Conservation (phyloP, 1,140 invertebrate species). For the Bemisia tabaci region DNA sequence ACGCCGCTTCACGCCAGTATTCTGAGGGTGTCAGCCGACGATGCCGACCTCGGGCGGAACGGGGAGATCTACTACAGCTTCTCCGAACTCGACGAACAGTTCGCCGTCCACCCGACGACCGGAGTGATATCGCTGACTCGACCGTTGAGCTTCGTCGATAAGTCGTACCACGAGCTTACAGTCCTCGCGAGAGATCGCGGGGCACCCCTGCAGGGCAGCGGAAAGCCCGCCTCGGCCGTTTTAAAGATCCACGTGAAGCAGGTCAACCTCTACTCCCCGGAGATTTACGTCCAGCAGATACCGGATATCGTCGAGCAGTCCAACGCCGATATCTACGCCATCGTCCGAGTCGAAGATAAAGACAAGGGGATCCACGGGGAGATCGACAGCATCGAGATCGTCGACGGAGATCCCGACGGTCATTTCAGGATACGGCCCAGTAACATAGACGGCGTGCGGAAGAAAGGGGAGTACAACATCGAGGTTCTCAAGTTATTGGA, state of each 20-base stretch:
- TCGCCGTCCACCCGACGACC: constrained; percentile 82
- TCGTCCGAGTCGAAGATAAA: constrained; percentile 65
- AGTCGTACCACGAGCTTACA: constrained; percentile 52
- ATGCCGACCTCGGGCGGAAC: constrained; percentile 86
- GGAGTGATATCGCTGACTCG: constrained; percentile 76
- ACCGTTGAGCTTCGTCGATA: constrained; percentile 50
- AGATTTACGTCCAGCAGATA: constrained; percentile 62
- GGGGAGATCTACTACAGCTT: constrained; percentile 95
- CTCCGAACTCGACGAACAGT: constrained; percentile 65
- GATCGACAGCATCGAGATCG: constrained; percentile 69
- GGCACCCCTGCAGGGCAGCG: constrained; percentile 41
- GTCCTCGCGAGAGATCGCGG: constrained; percentile 76
- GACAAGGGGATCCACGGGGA: constrained; percentile 73
- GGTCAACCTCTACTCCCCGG: constrained; percentile 75
- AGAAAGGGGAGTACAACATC: constrained; percentile 55
- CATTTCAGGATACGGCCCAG: constrained; percentile 61
- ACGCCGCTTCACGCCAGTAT: constrained; percentile 66
- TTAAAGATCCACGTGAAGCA: constrained; percentile 64
- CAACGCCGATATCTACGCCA: constrained; percentile 75
- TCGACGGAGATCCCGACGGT: constrained; percentile 73
- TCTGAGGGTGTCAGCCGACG: constrained; percentile 66
- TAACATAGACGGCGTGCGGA: constrained; percentile 24
- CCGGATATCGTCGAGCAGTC: constrained; percentile 72
- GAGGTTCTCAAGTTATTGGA: constrained; percentile 62
- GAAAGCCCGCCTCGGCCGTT: constrained; percentile 49